These are phyloP conservation scores for Merodon equestris DNA, from an alignment of 2,888 invertebrate species.

Conservation along the genomic window DNA sequence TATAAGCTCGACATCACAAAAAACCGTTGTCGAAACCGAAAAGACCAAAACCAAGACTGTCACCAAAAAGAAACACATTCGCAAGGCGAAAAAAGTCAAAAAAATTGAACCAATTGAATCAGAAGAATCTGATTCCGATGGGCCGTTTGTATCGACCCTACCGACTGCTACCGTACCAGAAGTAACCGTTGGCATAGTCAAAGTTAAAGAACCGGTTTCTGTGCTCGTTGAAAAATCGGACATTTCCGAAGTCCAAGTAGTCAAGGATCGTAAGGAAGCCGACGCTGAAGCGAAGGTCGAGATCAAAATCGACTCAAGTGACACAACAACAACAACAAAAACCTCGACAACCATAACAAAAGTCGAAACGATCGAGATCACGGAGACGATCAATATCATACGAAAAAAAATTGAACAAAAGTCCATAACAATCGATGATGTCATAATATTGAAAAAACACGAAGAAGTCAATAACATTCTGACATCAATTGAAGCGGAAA, in stretches of 20 bases:
- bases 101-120: constrained; percentile 69
- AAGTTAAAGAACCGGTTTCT: constrained; percentile 73
- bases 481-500: constrained; percentile 86
- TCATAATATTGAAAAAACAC: constrained; percentile 82
- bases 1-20: constrained; percentile 81
- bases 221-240: constrained; percentile 77
- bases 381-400: constrained; percentile 80
- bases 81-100: constrained; percentile 71
- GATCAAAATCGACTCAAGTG: constrained; percentile 27
- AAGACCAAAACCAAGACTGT: constrained; percentile 79
- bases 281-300: constrained; percentile 72
- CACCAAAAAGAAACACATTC: constrained; percentile 79
- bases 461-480: constrained; percentile 88
- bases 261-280: constrained; percentile 78
- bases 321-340: constrained; percentile 70
- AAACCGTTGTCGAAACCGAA: constrained; percentile 77
- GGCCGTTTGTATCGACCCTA: no score
- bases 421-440: constrained; percentile 79
- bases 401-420: constrained; percentile 76
- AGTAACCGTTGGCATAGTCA: constrained; percentile 74
- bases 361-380: constrained; percentile 76
- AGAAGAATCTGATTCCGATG: no score
- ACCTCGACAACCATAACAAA: constrained; percentile 66
- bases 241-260: constrained; percentile 79
- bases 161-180: constrained; percentile 75